Base-by-base conservation (phyloP, 2,797 vertebrate species). In the Poliocrania exsul region DNA sequence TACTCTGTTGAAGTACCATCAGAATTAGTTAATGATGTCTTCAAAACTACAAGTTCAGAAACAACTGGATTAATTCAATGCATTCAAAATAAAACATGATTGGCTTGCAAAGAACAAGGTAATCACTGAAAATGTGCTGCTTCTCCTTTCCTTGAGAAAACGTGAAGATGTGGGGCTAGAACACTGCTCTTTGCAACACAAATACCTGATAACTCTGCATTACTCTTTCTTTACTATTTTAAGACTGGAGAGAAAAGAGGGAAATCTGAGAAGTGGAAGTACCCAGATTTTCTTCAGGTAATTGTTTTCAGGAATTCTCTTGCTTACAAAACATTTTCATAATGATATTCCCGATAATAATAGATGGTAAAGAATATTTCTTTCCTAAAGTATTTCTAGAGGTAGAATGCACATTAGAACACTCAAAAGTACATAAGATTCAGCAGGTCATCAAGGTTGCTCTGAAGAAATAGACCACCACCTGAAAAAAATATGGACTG, bases 151-250 rank as follows among this genome's bases (percentile, higher is more conserved):
- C 46, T 46, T 61, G 24, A 51, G n/a, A n/a, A 70, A 61, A 69
- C 69, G 8, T 10, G 38, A 69, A 29, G 20, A 75, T 37, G 65
- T 2, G 4, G 31, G 29, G 18, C 49, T 70, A 46, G 11, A 69
- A 46, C 20, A 69, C 3, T 1, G 0, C 29, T 46, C n/a, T 13
- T 4, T 2, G 1, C 46, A 75, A 61, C n/a, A 61, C 17, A 50
- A 77, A 24, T 5, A 78, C 4, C 9, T 29, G 24, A 10, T n/a
- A 47, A 15, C 18, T 62, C 29, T 78, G 31, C 40, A n/a, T 29
- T 25, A 56, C 2, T 50, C 23, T 79, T 47, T 61, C 29, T 54
- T 54, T 65, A 65, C 9, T 38, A 20, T 49, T 71, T 84, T 72
- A 88, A 70, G 7, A 74, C 6, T 33, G 5, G 15, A 79, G 16